phyloP scores from a whole-genome alignment of 2,888 invertebrate species.

The Ichneumoninae sp. region DNA sequence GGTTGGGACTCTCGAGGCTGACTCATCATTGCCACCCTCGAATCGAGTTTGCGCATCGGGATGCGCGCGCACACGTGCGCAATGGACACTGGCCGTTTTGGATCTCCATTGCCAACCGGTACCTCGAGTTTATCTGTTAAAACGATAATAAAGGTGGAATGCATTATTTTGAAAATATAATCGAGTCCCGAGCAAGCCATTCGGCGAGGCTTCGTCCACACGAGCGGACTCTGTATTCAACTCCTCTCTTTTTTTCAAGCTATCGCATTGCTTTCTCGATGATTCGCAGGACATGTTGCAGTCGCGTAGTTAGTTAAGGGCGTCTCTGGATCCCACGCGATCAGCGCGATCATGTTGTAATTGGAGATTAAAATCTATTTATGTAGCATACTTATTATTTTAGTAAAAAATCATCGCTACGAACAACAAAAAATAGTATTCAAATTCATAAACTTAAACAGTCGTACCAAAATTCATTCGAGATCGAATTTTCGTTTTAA shows the following conservation, averaged over 20 bases:
- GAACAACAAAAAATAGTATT: not conserved
- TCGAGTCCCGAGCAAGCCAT: not conserved
- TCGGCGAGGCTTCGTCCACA: not conserved
- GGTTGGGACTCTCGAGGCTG: slow-evolving; percentile 40
- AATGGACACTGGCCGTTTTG: slow-evolving; percentile 14
- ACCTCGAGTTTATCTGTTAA: slow-evolving; percentile 24
- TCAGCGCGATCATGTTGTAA: not conserved
- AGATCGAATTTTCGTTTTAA: not conserved
- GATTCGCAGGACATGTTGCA: slow-evolving; percentile 40
- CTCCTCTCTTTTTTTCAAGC: not conserved
- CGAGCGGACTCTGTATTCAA: not conserved
- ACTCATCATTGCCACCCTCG: slow-evolving; percentile 39
- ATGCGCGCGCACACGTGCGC: slow-evolving; percentile 42
- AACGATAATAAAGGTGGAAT: slow-evolving; percentile 44
- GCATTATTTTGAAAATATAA: slow-evolving; percentile 30
- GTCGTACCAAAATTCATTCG: not conserved
- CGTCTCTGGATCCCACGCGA: not conserved
- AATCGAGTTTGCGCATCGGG: slow-evolving; percentile 33
- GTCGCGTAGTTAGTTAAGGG: slow-evolving; percentile 24
- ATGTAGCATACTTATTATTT: not conserved
- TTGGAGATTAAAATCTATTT: not conserved
- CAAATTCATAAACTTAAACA: not conserved
- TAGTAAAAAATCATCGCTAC: not conserved
- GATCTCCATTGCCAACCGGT: slow-evolving; percentile 43
- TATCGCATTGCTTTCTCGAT: slow-evolving; percentile 9